Evolutionary conservation across 1,140 invertebrate species (phyloP), one percentile per base, ranked within the genome.

Genomic region (Aphelinus atriplicis): DNA sequence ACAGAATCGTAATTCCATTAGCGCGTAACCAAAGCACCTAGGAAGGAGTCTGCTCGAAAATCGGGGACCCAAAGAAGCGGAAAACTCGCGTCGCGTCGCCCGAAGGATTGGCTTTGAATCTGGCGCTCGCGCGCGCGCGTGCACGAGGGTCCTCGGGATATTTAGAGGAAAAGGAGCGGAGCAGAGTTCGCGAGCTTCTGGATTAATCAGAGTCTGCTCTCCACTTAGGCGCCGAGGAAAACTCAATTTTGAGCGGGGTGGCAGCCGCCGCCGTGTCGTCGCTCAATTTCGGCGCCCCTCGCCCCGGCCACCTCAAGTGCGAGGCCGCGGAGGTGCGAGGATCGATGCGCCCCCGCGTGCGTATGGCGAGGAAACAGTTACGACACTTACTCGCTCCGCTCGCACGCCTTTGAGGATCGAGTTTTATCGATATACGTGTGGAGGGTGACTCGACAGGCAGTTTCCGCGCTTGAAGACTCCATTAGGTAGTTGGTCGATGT

Each of bases 141-240:
- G 42, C 58, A n/a, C 62, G 62, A 75, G 78, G 76, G 78, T 78
- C 67, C 65, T 46, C 42, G 10, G 51, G 42, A 47, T 72, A 78
- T 78, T 71, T 77, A 68, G 78, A 79, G 77, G 80, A 84, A 83
- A 83, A 81, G 81, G 26, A 26, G 26, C 26, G 26, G 26, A 26
- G 71, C 79, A 77, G 78, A 81, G 82, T 80, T 83, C 68, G 78
- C 75, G 71, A 43, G 56, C 50, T 69, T 73, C 75, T 66, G 77
- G 80, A 80, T 86, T 87, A 87, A 87, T 87, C 84, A 87, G 84
- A 84, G 81, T 85, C 84, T 86, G 82, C 84, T 81, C 81, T 83
- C 77, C 82, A 84, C 84, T 86, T 85, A 84, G 81, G 76, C 78
- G 69, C 78, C 78, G 73, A 76, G 73, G 81, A 85, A 87, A 88